A percentile compares a stretch with the other conserved stretches of the same genome.
Evolutionary conservation across 1,140 invertebrate species (phyloP).

Genomic region (Anastrepha obliqua): DNA sequence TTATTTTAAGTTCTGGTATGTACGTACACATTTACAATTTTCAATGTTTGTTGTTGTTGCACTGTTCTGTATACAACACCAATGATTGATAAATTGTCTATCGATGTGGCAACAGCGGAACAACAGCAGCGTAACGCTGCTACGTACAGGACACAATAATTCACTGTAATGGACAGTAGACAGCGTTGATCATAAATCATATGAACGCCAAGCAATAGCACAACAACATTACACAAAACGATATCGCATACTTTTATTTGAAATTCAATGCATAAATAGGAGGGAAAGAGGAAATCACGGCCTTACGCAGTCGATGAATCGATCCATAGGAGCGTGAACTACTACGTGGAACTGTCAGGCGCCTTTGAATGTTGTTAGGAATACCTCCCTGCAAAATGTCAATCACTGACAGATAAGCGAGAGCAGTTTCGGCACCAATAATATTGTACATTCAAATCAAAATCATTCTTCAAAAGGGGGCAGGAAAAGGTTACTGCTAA

Average conservation of each 20-base stretch:
- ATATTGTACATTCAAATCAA: too few relatives aligned
- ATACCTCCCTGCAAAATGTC: too few relatives aligned
- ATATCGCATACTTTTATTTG: constrained; percentile 2
- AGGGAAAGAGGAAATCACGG: neutral
- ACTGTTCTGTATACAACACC: constrained; percentile 19
- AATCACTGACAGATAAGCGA: too few relatives aligned
- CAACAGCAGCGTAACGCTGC: neutral
- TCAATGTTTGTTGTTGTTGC: constrained; percentile 15
- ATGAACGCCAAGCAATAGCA: constrained; percentile 26
- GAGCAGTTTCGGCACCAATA: too few relatives aligned
- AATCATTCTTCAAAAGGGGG: too few relatives aligned
- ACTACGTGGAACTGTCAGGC: neutral
- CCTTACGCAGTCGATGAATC: too few relatives aligned
- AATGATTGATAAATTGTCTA: constrained; percentile 46
- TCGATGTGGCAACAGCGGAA: constrained; percentile 1
- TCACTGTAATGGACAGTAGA: constrained; percentile 23
- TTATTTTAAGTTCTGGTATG: neutral
- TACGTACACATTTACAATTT: neutral
- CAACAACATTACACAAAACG: neutral
- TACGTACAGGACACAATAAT: constrained; percentile 25
- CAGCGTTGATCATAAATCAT: constrained; percentile 34
- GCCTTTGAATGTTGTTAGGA: too few relatives aligned
- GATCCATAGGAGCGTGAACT: neutral
- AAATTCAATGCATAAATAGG: neutral
- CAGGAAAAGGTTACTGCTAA: too few relatives aligned